Base-by-base conservation (phyloP, 2,888 invertebrate genomes). In the Gymnoscelis rufifasciata region DNA sequence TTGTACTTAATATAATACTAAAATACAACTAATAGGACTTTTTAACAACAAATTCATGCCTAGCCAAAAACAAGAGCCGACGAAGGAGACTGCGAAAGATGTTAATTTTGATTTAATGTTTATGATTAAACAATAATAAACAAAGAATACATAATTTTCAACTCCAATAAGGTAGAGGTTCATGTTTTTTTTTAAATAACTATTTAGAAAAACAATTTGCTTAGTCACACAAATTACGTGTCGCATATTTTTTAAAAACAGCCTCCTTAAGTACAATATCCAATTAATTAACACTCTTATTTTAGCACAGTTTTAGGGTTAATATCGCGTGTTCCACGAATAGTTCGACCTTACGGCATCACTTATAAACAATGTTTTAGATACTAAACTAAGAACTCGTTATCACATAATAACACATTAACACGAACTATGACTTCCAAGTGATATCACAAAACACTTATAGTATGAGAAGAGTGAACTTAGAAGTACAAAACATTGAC, bases 311-410 rank as follows among this genome's bases (percentile, higher is more conserved):
- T 57, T 67, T 69, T 61, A 59, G 59, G 60, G 61, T 61, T 68
- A 69, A 64, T 51, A 79, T 79, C 87, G 87, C 87, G 87, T 87
- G 87, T 86, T 86, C 87, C 78, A 83, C 70, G 71, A 80, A 77
- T 68, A 71, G 71, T 73, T 67, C 70, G 68, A 74, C 68, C 68
- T 67, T 66, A n/a, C 59, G 61, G 62, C 71, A 53, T 65, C 65
- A 66, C 71, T 68, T 66, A 73, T 64, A 44, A 52, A 57, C 71
- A 66, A 64, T 63, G 67, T 59, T 58, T 64, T 19, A 19, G 69
- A 62, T 64, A 64, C 60, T 60, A 62, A n/a, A n/a, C n/a, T 15
- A 53, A 62, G 62, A 66, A 71, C 62, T 68, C 71, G 64, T 61
- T 81, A 82, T 79, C 83, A 81, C 81, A 82, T 81, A 78, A 76